These are phyloP conservation scores for Orthosia incerta DNA, from an alignment of 2,888 invertebrate genomes.

Conservation along the genomic window DNA sequence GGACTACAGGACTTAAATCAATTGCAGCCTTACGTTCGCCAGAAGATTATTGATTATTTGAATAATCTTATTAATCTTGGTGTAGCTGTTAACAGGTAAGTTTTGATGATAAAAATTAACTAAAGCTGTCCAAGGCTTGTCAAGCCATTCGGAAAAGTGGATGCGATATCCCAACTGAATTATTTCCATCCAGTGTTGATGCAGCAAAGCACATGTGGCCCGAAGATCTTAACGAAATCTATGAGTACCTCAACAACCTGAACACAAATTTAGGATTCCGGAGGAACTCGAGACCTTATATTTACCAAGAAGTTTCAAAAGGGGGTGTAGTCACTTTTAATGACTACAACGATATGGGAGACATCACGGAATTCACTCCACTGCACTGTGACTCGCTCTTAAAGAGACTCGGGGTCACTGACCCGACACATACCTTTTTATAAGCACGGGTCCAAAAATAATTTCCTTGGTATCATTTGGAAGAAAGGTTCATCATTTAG, in stretches of 20 bases:
- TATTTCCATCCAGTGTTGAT: conserved; percentile 92
- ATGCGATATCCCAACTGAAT: not conserved
- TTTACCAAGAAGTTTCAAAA: conserved; percentile 94
- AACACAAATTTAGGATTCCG: conserved; percentile 92
- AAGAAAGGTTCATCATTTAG: not conserved
- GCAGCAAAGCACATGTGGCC: conserved; percentile 95
- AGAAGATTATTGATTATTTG: conserved; percentile 91
- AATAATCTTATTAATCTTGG: conserved; percentile 92
- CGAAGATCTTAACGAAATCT: conserved; percentile 93
- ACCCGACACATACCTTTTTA: not conserved
- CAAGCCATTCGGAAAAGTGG: too few relatives aligned
- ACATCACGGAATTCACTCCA: conserved; percentile 95
- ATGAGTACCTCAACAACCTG: conserved; percentile 90
- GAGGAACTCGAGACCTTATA: conserved; percentile 91
- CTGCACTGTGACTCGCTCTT: too few relatives aligned
- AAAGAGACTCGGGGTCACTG: too few relatives aligned
- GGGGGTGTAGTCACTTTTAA: conserved; percentile 84
- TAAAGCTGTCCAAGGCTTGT: not conserved
- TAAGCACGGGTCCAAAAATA: not conserved
- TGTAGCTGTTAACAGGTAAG: conserved; percentile 93
- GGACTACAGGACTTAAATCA: conserved; percentile 95
- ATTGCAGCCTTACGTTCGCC: conserved; percentile 91
- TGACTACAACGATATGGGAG: conserved; percentile 88
- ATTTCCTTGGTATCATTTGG: not conserved
- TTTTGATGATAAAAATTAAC: not conserved